A percentile compares a stretch with the other conserved stretches of the same genome.
Conservation (phyloP, 1,140 invertebrate species). For the Maniola jurtina region DNA sequence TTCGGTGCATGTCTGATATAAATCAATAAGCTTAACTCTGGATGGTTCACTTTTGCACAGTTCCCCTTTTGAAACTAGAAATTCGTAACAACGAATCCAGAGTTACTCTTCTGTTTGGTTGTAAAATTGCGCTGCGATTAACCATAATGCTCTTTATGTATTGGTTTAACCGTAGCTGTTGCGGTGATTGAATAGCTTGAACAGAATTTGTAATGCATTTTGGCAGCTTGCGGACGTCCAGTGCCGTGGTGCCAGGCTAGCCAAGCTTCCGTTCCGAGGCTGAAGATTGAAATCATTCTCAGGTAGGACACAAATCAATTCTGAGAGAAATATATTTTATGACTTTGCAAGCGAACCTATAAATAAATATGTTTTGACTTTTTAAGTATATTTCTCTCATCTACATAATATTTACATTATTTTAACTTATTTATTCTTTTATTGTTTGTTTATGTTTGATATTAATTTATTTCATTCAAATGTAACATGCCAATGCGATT, state of each 20-base stretch:
- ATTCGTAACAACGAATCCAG: neutral
- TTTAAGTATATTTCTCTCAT: constrained; percentile 5
- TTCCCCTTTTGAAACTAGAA: neutral
- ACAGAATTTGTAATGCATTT: constrained; percentile 47
- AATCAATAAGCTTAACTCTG: neutral
- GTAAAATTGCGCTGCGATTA: neutral
- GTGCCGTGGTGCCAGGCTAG: constrained; percentile 10
- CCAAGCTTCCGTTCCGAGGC: neutral
- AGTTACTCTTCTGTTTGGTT: neutral
- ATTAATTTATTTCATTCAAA: neutral
- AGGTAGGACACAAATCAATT: constrained; percentile 33
- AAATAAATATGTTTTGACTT: neutral
- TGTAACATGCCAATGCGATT: neutral
- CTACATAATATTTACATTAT: neutral
- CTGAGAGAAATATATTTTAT: constrained; percentile 20
- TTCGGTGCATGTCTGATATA: neutral
- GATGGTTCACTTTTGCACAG: neutral
- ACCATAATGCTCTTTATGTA: neutral
- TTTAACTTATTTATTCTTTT: neutral
- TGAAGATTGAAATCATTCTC: constrained; percentile 15
- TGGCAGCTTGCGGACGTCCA: constrained; percentile 39
- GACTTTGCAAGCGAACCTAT: neutral
- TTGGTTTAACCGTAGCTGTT: neutral
- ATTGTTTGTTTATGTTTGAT: neutral
- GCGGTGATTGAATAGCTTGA: constrained; percentile 34